A percentile compares a stretch with the other conserved stretches of the same genome.
phyloP scores from a whole-genome alignment of 2,113 vertebrate species.

The Tupaia tana region DNA sequence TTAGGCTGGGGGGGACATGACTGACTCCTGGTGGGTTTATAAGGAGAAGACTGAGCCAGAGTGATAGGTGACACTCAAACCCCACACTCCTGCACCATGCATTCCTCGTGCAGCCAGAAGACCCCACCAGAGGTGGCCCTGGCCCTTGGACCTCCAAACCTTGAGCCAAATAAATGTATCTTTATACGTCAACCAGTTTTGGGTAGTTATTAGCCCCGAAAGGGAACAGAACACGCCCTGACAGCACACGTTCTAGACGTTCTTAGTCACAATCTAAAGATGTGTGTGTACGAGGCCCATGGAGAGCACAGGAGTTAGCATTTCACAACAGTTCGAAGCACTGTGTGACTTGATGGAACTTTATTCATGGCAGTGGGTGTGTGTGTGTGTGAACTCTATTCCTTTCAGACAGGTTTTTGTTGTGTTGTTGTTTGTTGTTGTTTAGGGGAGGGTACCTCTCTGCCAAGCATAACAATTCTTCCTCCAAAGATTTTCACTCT shows the following conservation, averaged over 20 bases:
- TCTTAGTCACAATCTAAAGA: not conserved
- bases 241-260: not conserved
- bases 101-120: too few relatives aligned
- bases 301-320: not conserved
- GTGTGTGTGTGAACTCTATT: not conserved
- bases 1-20: too few relatives aligned
- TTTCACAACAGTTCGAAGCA: not conserved
- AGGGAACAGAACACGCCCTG: too few relatives aligned
- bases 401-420: not conserved
- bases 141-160: too few relatives aligned
- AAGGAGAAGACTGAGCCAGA: too few relatives aligned
- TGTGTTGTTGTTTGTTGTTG: not conserved
- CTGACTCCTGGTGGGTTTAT: too few relatives aligned
- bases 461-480: not conserved
- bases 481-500: not conserved
- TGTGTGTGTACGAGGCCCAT: not conserved
- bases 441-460: not conserved
- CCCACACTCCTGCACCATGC: too few relatives aligned
- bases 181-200: too few relatives aligned
- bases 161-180: too few relatives aligned
- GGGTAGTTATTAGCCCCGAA: too few relatives aligned
- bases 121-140: too few relatives aligned
- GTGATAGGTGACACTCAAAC: too few relatives aligned
- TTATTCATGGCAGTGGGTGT: not conserved
- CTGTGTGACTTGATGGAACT: not conserved